Percentiles rank a stretch among this genome's conserved stretches.
Evolutionary conservation across 1,140 invertebrate species (phyloP).

Genomic region (Orchestia grillus): DNA sequence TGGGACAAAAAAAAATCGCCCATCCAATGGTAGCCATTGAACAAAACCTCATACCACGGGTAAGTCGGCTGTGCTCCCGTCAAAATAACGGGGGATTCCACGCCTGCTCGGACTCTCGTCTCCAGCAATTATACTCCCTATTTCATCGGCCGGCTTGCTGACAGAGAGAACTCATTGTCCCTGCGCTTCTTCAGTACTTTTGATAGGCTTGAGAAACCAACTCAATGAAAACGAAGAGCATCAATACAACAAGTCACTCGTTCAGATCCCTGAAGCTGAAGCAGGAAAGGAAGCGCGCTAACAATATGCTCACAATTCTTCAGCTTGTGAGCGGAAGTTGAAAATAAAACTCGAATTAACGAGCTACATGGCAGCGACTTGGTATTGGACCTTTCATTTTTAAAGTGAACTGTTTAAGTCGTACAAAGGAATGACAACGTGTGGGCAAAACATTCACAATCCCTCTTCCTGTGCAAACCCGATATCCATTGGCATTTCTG

Average conservation of each 20-base stretch:
- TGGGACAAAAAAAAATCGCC: slow-evolving; percentile 53
- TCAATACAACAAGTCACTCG: slow-evolving; percentile 5
- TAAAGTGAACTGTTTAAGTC: not conserved
- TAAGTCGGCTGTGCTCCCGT: slow-evolving; percentile 43
- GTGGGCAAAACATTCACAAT: not conserved
- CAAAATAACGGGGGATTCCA: slow-evolving; percentile 37
- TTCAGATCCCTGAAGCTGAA: not conserved
- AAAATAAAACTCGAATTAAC: not conserved
- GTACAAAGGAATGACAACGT: not conserved
- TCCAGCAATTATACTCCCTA: not conserved
- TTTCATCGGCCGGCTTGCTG: not conserved
- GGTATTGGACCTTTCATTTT: not conserved
- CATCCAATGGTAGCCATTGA: slow-evolving; percentile 48
- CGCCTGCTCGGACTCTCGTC: not conserved
- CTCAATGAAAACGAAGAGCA: not conserved
- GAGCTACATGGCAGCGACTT: not conserved
- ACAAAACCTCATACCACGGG: slow-evolving; percentile 46
- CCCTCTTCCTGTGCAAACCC: not conserved
- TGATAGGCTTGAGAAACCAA: slow-evolving; percentile 23
- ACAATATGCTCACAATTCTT: not conserved
- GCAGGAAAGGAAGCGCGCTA: not conserved
- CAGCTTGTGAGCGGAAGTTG: not conserved
- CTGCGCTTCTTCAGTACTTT: not conserved
- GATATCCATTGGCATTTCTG: not conserved
- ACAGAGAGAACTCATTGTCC: not conserved